Base-by-base conservation (phyloP, 1,140 invertebrate species). In the Achatina immaculata region DNA sequence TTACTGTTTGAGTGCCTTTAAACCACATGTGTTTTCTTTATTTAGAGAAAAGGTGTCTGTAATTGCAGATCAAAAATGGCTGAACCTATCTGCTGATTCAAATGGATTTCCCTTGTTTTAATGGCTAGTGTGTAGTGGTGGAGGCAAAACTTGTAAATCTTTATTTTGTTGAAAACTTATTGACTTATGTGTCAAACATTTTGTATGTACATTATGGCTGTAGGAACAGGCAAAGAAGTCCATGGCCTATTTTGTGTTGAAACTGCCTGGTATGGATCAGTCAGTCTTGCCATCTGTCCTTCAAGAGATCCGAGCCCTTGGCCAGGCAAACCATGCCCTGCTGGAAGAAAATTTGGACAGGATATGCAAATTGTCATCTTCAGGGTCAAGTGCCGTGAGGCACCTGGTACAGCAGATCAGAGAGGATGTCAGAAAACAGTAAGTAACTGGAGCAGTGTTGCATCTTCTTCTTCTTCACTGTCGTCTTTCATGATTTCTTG, bases 331-430 rank as follows among this genome's bases (percentile, higher is more conserved):
- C 91, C 95, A 95, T 6, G 92, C 94, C 16, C 91, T 96, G 19
- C 95, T 96, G 86, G 95, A 94, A 0, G 94, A 95, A 86, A 94
- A 95, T 85, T 93, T 96, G 40, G 93, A 93, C 34, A 94, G 94
- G 85, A 94, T 96, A 31, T 90, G 94, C 58, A 93, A 94, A 86
- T 91, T 94, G 0, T 84, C 85, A 28, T 82, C 83, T 36, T 86
- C 81, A 83, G 94, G 89, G 9, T 90, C 91, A 31, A 88, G 88
- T 68, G 88, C 90, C 36, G 91, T 91, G 21, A 81, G 92, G 69
- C 89, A 90, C 1, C 89, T 91, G 58, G 88, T 92, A n/a, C 92
- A 92, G 84, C 90, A 92, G 81, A 84, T 93, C 24, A 91, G 90
- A 77, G 91, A 91, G 72, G 89, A 91, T 82, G 79, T 85, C 69